Evolutionary conservation across 2,113 vertebrate genomes (phyloP).

Genomic region (Propithecus coquereli): DNA sequence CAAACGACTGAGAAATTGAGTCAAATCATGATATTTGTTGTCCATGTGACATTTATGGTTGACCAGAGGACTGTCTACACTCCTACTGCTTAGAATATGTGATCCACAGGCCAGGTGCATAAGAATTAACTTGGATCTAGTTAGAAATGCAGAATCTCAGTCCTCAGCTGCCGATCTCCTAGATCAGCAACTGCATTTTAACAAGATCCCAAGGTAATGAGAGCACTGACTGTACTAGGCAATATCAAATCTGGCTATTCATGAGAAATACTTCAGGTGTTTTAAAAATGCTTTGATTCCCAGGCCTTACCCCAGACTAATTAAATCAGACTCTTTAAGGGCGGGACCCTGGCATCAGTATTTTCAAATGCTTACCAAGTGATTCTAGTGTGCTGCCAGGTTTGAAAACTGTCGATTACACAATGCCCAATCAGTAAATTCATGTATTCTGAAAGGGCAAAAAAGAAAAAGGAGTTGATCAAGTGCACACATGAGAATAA

Average conservation of each 20-base stretch:
- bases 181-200: not conserved
- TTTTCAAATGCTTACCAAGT: not conserved
- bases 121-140: not conserved
- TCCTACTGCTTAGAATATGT: not conserved
- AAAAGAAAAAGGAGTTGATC: not conserved
- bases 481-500: no score
- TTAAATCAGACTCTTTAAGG: not conserved
- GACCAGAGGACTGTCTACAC: not conserved
- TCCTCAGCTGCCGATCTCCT: not conserved
- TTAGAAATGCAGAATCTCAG: not conserved
- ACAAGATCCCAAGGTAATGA: not conserved
- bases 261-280: not conserved
- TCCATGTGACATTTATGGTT: not conserved
- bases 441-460: constrained; percentile 27
- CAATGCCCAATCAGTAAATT: not conserved
- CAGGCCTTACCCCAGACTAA: not conserved
- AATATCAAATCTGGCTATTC: not conserved
- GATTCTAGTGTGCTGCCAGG: not conserved
- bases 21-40: not conserved
- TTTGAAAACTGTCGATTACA: not conserved
- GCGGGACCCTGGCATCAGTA: not conserved
- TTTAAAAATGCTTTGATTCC: not conserved
- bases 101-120: not conserved
- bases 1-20: not conserved
- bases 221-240: not conserved